A percentile compares a stretch with the other conserved stretches of the same genome.
phyloP scores from a whole-genome alignment of 1,140 invertebrate species.

The Eubasilissa regina region DNA sequence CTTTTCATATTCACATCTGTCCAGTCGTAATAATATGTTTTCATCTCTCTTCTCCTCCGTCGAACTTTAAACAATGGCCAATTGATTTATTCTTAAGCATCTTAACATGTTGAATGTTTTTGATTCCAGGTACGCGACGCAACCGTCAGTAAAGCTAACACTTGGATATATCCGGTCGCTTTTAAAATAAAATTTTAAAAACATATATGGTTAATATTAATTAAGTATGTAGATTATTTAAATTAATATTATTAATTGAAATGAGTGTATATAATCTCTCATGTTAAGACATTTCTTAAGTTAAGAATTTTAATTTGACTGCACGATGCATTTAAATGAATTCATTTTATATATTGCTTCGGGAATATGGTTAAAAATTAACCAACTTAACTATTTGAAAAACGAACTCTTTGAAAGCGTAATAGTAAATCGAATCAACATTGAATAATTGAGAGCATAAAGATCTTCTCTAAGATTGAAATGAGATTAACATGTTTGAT shows the following conservation, averaged over 20 bases:
- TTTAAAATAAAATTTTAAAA: constrained; percentile 25
- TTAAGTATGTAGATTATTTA: constrained; percentile 13
- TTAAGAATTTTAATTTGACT: constrained; percentile 22
- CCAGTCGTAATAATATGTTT: too few species aligned
- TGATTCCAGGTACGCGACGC: constrained; percentile 54
- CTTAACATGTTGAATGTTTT: constrained; percentile 3
- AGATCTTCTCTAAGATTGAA: too few species aligned
- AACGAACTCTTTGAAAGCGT: background rate
- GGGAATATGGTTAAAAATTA: background rate
- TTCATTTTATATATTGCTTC: too few species aligned
- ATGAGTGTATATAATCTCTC: constrained; percentile 38
- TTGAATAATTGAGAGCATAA: background rate
- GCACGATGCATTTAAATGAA: background rate
- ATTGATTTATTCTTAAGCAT: background rate
- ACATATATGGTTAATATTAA: constrained; percentile 1
- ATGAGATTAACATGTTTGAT: background rate
- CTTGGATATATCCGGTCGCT: constrained; percentile 16
- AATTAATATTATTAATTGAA: constrained; percentile 6
- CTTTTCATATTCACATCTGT: too few species aligned
- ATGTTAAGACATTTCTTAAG: constrained; percentile 3
- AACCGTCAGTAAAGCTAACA: constrained; percentile 54
- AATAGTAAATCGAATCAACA: background rate
- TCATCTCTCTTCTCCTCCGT: too few species aligned
- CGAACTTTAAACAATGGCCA: background rate
- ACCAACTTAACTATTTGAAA: background rate